Evolutionary conservation across 2,888 invertebrate genomes (phyloP).

Genomic region (Mimachlamys varia): DNA sequence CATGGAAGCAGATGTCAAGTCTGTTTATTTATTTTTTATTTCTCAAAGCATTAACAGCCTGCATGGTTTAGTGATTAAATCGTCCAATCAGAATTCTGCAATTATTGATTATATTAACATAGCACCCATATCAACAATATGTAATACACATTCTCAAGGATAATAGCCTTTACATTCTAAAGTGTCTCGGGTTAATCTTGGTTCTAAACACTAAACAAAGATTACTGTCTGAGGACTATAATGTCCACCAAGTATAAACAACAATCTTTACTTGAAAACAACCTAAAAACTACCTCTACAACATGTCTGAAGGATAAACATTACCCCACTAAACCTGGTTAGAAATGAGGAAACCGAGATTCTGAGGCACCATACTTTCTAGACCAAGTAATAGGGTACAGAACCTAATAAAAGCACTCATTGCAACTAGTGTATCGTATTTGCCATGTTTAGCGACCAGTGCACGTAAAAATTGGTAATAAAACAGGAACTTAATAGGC

Average conservation of each 20-base stretch:
- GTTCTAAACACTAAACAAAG: neutral
- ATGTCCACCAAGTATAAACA: neutral
- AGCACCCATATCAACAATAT: neutral
- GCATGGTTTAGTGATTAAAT: neutral
- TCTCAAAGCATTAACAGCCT: neutral
- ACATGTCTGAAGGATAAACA: neutral
- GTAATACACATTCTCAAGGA: neutral
- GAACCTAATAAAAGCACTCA: no score
- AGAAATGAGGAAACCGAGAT: neutral
- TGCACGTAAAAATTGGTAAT: no score
- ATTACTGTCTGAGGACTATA: neutral
- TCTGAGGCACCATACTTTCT: neutral
- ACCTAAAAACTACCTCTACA: neutral
- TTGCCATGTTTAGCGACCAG: no score
- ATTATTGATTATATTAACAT: neutral
- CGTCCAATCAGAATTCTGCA: neutral
- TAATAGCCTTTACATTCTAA: neutral
- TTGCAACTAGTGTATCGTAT: neutral
- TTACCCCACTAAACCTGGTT: neutral
- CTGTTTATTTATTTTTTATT: neutral
- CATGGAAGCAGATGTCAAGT: conserved; percentile 13
- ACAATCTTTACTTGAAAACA: neutral
- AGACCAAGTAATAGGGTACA: no score
- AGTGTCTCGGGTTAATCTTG: no score
- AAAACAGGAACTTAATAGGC: no score